Evolutionary conservation across 2,797 vertebrate species (phyloP), one percentile per base, ranked within the genome.

Genomic region (Mormyrus proboscirostris): DNA sequence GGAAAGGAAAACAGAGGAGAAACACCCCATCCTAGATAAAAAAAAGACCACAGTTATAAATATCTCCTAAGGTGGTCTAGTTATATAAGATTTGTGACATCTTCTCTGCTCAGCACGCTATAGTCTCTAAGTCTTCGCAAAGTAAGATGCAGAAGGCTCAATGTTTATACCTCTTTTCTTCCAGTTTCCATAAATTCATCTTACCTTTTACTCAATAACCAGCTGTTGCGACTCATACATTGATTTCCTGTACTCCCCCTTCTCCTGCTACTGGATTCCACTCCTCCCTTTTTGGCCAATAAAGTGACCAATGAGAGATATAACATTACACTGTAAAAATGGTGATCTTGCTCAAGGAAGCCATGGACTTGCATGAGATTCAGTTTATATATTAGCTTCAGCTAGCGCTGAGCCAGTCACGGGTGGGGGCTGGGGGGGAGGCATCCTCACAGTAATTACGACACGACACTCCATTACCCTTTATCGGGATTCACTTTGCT

Each of bases 61-160:
- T 91, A 92, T 73, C 90, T 90, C 88, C 90, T 82, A 91, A 90
- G 89, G 79, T 29, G 90, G 90, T 92, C 47, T 87, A 44, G 38
- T 95, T 94, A 93, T 92, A 89, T 94, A 94, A 94, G 92, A 93
- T 89, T 93, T 92, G 92, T 92, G 92, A 93, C 93, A 90, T 92
- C 92, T 93, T 92, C 90, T 4, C 89, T 29, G 65, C 85, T 79
- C 89, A 87, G 69, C 4, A 38, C 79, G 86, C 85, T 29, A 55
- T 73, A 51, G 51, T 33, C 65, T 57, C 33, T 76, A 50, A 51
- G 29, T 62, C 22, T 82, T 82, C 19, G 55, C 59, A 51, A 79
- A 50, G 55, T 7, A 14, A 50, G 50, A 87, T 29, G 41, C 65
- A 8, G 69, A 82, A 87, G 41, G 50, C 51, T 47, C 51, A 25